Evolutionary conservation across 1,140 invertebrate species (phyloP).

Genomic region (Rhopalosiphum maidis): DNA sequence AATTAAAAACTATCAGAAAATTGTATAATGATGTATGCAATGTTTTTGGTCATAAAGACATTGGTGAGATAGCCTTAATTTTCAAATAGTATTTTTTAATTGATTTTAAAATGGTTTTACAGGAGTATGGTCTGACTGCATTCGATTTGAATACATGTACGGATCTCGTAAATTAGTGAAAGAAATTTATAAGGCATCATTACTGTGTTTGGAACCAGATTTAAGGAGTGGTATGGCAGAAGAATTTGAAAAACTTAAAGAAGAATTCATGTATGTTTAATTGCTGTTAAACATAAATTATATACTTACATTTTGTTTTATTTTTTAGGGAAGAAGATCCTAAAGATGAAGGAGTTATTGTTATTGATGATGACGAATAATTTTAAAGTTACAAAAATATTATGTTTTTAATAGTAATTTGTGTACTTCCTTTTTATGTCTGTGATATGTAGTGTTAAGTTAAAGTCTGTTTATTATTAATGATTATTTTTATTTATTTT

Average conservation of each 20-base stretch:
- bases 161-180: neutral
- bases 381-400: neutral
- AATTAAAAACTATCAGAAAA: constrained; percentile 29
- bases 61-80: neutral
- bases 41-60: constrained; percentile 9
- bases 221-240: neutral
- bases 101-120: neutral
- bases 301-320: neutral
- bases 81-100: neutral
- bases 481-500: neutral
- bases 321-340: neutral
- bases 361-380: constrained; percentile 26
- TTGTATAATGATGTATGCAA: constrained; percentile 42
- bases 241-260: constrained; percentile 33
- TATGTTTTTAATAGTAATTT: neutral
- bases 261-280: neutral
- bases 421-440: neutral
- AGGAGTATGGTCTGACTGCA: constrained; percentile 36
- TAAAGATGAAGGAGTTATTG: constrained; percentile 20
- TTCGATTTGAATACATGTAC: constrained; percentile 3
- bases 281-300: no score
- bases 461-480: neutral
- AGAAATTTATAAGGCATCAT: constrained; percentile 43
- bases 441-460: neutral
- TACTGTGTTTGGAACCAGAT: constrained; percentile 23